Percentiles rank a stretch among this genome's conserved stretches.
Evolutionary conservation across 2,113 vertebrate genomes (phyloP).

Genomic region (Antennarius striatus): DNA sequence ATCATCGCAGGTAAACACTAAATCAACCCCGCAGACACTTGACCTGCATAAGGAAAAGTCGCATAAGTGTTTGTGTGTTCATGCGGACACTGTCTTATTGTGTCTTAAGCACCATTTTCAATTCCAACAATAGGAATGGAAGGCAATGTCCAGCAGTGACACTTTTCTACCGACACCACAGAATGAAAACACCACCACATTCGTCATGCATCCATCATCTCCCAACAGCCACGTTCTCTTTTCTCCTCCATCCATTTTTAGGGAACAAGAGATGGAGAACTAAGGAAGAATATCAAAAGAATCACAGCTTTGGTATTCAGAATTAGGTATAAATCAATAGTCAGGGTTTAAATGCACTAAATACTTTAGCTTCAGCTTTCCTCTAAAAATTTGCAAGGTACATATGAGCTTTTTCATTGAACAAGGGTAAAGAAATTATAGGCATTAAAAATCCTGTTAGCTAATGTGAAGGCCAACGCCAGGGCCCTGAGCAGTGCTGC

Average conservation of each 20-base stretch:
- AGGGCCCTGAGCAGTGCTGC: conserved; percentile 72
- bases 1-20: conserved; percentile 49
- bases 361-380: conserved; percentile 26
- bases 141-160: conserved; percentile 58
- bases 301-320: conserved; percentile 73
- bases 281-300: conserved; percentile 41
- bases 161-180: conserved; percentile 34
- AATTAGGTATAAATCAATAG: conserved; percentile 36
- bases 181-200: conserved; percentile 21
- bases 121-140: conserved; percentile 57
- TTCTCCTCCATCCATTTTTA: conserved; percentile 29
- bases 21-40: conserved; percentile 33
- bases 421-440: conserved; percentile 31
- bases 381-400: conserved; percentile 33
- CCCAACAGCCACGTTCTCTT: conserved; percentile 15
- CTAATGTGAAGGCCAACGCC: conserved; percentile 46
- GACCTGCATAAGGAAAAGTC: conserved; percentile 15
- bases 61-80: conserved; percentile 39
- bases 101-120: conserved; percentile 72
- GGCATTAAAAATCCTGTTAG: conserved; percentile 36
- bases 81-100: conserved; percentile 51
- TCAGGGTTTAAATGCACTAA: conserved; percentile 30
- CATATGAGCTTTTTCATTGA: conserved; percentile 9
- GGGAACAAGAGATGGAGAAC: conserved; percentile 35
- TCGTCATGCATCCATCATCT: conserved; percentile 25